Evolutionary conservation across 2,797 vertebrate species (phyloP).

Genomic region (Ataeniobius toweri): DNA sequence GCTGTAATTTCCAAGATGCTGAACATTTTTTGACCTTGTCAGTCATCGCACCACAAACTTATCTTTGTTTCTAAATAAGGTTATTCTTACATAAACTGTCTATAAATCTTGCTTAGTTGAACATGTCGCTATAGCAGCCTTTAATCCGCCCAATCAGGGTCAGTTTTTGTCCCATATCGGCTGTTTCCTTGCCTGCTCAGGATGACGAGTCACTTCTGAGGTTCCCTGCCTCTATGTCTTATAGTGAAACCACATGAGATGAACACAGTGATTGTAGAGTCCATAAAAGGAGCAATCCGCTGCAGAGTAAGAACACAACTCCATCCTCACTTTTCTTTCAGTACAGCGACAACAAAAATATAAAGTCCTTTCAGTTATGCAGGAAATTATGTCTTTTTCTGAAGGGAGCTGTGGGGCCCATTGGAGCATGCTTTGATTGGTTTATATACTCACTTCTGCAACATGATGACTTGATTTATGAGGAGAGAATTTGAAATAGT

Average conservation of each 20-base stretch:
- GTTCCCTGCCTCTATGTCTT: conserved; percentile 49
- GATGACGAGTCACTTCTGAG: conserved; percentile 58
- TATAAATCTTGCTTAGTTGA: conserved; percentile 50
- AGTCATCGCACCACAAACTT: neutral
- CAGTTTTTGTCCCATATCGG: conserved; percentile 39
- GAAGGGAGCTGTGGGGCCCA: conserved; percentile 47
- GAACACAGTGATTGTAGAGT: conserved; percentile 32
- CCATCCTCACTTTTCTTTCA: conserved; percentile 50
- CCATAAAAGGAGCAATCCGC: conserved; percentile 67
- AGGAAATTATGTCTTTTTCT: conserved; percentile 58
- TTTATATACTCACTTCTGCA: conserved; percentile 46
- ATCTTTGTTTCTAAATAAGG: conserved; percentile 36
- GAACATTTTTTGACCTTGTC: conserved; percentile 7
- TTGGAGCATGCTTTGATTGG: conserved; percentile 37
- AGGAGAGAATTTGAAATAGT: conserved; percentile 33
- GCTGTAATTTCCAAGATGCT: conserved; percentile 38
- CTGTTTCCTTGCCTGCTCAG: conserved; percentile 43
- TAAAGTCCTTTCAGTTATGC: conserved; percentile 60
- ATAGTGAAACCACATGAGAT: conserved; percentile 70
- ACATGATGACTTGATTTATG: conserved; percentile 59
- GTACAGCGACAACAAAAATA: conserved; percentile 59
- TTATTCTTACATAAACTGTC: conserved; percentile 31
- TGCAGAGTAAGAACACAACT: conserved; percentile 52
- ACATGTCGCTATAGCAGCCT: conserved; percentile 47
- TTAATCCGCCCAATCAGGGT: conserved; percentile 56